A percentile compares a stretch with the other conserved stretches of the same genome.
Evolutionary conservation across 1,140 invertebrate genomes (phyloP).

Genomic region (Trichonephila inaurata): DNA sequence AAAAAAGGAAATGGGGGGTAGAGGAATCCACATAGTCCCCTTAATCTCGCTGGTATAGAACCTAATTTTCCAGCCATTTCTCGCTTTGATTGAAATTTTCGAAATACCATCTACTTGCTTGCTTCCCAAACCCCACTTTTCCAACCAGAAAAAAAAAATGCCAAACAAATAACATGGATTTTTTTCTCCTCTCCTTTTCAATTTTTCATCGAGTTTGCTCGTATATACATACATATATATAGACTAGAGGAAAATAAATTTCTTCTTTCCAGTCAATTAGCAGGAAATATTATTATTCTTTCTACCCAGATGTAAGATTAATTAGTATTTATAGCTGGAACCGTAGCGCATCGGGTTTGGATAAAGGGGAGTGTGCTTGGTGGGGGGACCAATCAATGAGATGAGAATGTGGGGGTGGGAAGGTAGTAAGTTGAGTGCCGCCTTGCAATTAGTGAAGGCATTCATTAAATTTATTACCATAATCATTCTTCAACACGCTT

Average conservation of each 20-base stretch:
- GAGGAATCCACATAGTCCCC: conserved; percentile 9
- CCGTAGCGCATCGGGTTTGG: conserved; percentile 34
- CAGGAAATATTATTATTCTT: conserved; percentile 74
- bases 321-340: conserved; percentile 74
- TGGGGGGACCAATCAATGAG: conserved; percentile 15
- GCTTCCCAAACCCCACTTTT: background rate
- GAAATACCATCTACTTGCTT: conserved; percentile 45
- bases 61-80: conserved; percentile 69
- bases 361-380: background rate
- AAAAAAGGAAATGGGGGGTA: background rate
- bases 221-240: conserved; percentile 39
- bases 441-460: conserved; percentile 71
- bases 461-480: conserved; percentile 77
- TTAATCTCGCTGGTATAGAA: conserved; percentile 62
- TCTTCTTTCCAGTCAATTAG: conserved; percentile 73
- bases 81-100: conserved; percentile 70
- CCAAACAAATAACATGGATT: conserved; percentile 27
- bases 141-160: background rate
- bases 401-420: background rate
- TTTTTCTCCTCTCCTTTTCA: conserved; percentile 29
- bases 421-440: conserved; percentile 49
- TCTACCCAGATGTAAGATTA: conserved; percentile 64
- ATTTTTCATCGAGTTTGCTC: conserved; percentile 1
- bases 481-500: conserved; percentile 74
- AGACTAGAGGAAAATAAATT: conserved; percentile 47